A percentile compares a stretch with the other conserved stretches of the same genome.
Evolutionary conservation across 2,888 invertebrate species (phyloP).

Genomic region (Azorinus chamasolen): DNA sequence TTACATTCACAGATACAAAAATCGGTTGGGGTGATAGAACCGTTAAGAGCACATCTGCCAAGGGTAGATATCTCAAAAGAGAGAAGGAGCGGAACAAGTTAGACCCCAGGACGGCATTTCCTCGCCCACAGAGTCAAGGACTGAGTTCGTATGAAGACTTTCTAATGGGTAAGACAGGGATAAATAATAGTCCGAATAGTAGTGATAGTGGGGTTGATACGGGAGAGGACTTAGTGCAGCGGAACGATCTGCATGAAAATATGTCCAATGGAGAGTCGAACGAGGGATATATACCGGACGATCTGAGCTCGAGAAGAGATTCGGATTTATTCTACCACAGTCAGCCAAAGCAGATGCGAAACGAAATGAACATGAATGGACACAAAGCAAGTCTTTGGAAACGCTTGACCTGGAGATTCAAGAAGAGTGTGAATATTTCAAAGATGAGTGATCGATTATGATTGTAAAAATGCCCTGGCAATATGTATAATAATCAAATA

Average conservation of each 20-base stretch:
- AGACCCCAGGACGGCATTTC: conserved; percentile 19
- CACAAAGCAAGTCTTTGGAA: conserved; percentile 65
- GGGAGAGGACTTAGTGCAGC: conserved; percentile 22
- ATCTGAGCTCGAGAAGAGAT: background rate
- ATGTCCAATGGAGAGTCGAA: background rate
- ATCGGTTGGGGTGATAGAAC: conserved; percentile 70
- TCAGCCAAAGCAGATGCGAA: conserved; percentile 66
- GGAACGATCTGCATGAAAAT: background rate
- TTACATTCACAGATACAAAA: conserved; percentile 70
- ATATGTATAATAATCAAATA: too few species aligned
- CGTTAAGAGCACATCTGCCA: conserved; percentile 70
- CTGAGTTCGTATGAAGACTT: conserved; percentile 70
- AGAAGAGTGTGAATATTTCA: conserved; percentile 39
- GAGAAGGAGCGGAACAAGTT: conserved; percentile 56
- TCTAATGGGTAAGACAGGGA: conserved; percentile 53
- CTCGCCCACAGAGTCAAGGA: background rate
- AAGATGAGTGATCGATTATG: conserved; percentile 21
- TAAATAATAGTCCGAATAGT: conserved; percentile 59
- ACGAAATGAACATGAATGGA: conserved; percentile 36
- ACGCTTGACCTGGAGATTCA: conserved; percentile 69
- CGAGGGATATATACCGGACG: too few species aligned
- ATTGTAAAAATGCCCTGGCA: too few species aligned
- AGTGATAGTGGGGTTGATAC: conserved; percentile 64
- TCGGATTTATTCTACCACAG: conserved; percentile 53
- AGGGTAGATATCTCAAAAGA: conserved; percentile 70